Evolutionary conservation across 2,888 invertebrate species (phyloP), one percentile per base, ranked within the genome.

Genomic region (Meiosimyza decipiens): DNA sequence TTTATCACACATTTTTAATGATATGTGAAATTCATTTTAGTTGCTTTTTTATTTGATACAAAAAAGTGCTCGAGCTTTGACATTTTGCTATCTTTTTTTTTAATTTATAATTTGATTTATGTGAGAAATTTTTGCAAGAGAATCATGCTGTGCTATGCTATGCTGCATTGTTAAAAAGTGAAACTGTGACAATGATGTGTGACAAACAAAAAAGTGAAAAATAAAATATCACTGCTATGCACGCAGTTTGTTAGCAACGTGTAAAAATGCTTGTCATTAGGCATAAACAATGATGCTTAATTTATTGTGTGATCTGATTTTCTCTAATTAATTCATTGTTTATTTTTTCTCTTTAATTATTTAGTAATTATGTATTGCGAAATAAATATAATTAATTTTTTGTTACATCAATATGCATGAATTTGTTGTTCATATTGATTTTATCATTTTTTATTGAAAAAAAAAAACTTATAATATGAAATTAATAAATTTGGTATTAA

Each of bases 111-210:
- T 40, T 40, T 40, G 40, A 40, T 40, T 40, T 40, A 40, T 40
- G 40, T 40, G 40, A 6, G 40, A 40, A 40, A 9, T 9, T 40
- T 28, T 40, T 40, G 40, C 18, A 60, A 18, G 28, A 60, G 22
- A 64, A 64, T 64, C 64, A 16, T 50, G 50, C n/a, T 50, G 40
- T 64, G 64, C 63, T 13, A 50, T 9, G 40, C 9, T 40, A 9
- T 40, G 9, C 18, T 64, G 22, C 22, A 22, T 50, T 33, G 54
- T 13, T 40, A 15, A 67, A 67, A 67, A 67, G 66, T 67, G 66
- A 67, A 67, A 67, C 66, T 67, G 55, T 67, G 66, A 55, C 66
- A 67, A 54, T 55, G 28, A 16, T 40, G 33, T 15, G 62, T 47
- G 62, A 15, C 40, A 40, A 3, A n/a, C 2, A 28, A 28, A 28